phyloP scores from a whole-genome alignment of 2,113 vertebrate genomes.

The Eclectus roratus region DNA sequence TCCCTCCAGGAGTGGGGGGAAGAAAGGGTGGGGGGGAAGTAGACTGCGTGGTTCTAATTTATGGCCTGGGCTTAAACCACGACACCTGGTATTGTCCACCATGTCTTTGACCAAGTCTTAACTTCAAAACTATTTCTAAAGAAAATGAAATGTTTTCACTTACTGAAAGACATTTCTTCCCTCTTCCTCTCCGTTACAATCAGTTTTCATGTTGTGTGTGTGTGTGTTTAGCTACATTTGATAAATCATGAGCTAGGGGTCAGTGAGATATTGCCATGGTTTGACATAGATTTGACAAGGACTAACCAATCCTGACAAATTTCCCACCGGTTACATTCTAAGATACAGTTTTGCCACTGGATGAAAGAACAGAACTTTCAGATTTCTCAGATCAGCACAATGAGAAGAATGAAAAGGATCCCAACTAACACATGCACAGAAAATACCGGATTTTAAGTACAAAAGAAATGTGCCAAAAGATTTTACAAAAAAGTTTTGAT shows the following conservation, averaged over 20 bases:
- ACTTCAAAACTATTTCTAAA: background rate
- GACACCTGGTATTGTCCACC: background rate
- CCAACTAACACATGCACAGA: background rate
- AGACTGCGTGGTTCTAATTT: no score
- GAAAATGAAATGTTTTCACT: background rate
- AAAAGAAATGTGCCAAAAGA: background rate
- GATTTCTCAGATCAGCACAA: background rate
- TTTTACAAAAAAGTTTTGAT: background rate
- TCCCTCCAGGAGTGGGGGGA: no score
- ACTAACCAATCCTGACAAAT: background rate
- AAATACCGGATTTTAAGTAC: background rate
- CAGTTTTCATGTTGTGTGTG: background rate
- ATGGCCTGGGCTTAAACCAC: no score
- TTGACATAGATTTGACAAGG: background rate
- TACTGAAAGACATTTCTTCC: background rate
- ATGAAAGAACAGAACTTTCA: background rate
- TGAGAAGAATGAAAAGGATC: background rate
- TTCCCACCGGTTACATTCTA: background rate
- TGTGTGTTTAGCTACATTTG: background rate
- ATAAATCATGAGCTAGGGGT: background rate
- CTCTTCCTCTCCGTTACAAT: background rate
- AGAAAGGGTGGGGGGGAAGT: no score
- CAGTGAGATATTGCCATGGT: background rate
- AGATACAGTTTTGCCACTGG: background rate
- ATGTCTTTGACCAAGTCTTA: background rate